Evolutionary conservation across 2,888 invertebrate genomes (phyloP), one percentile per base, ranked within the genome.

Genomic region (Sialis lutaria): DNA sequence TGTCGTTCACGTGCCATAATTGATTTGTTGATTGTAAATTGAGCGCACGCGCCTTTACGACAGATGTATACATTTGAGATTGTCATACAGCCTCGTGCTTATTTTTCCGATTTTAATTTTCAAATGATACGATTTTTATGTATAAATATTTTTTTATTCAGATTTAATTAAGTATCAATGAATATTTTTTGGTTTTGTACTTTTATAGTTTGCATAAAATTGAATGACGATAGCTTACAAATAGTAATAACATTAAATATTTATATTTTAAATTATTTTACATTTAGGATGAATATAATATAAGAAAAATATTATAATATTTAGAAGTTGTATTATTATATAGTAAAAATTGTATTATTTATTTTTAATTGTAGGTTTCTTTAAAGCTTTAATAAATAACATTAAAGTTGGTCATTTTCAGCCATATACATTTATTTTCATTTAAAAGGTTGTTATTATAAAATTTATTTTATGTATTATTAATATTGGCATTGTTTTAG

Each of bases 401-500:
- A 5, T 42, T 2, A 8, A 42, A 9, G 31, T 1, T 13, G 41
- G 5, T 6, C 5, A 41, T 13, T 41, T 6, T 31, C 10, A 31
- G 32, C 32, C 31, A 31, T 30, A 42, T 42, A 5, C 40, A 40
- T 40, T 40, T 40, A 13, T 40, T 40, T 22, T 31, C 7, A 30
- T 30, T 5, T 42, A 8, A 31, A 42, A n/a, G 10, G 4, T 8
- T 42, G 31, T 31, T 30, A 42, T 22, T 22, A 6, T 42, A 22
- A 30, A 6, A 22, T 13, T 13, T 4, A 7, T 42, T 2, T 42
- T 42, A 13, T 22, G 30, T 44, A 9, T 37, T 45, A 41, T 31
- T 37, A n/a, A 7, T 43, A 42, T 49, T 45, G 43, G 44, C 45
- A 45, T 50, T 49, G 39, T 53, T 55, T 44, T 63, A 82, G 82